phyloP scores from a whole-genome alignment of 53 echinoderm and acorn worm species.

The Echinarachnius parma region DNA sequence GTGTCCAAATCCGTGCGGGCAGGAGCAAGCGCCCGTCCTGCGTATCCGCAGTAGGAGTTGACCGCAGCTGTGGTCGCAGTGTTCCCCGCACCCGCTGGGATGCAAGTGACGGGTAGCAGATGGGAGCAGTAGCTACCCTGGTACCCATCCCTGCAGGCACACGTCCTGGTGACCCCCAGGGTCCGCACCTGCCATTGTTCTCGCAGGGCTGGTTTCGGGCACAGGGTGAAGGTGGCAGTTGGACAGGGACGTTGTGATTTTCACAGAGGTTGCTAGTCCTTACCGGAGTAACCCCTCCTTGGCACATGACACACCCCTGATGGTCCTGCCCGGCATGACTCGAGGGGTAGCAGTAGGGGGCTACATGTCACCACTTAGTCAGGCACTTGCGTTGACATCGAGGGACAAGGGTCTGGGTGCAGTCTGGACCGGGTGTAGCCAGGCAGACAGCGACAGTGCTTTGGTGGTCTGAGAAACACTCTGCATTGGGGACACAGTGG shows the following conservation, averaged over 20 bases:
- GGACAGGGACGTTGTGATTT: conserved; percentile 10
- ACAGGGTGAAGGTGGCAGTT: conserved; percentile 36
- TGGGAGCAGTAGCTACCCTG: conserved; percentile 40
- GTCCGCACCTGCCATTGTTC: conserved; percentile 51
- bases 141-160: conserved; percentile 52
- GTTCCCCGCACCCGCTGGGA: conserved; percentile 43
- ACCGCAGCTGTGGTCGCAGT: conserved; percentile 52
- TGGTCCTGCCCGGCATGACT: conserved; percentile 16
- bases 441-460: conserved; percentile 27
- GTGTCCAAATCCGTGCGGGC: conserved; percentile 45
- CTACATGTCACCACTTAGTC: conserved; percentile 2
- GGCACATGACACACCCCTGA: conserved; percentile 32
- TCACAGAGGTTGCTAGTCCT: conserved; percentile 59
- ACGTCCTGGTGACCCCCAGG: conserved; percentile 8
- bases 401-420: conserved; percentile 32
- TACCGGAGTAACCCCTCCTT: conserved; percentile 52
- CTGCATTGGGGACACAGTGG: conserved; percentile 36
- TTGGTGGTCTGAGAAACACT: conserved; percentile 3
- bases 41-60: conserved; percentile 34
- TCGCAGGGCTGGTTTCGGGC: conserved; percentile 43
- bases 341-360: conserved; percentile 14
- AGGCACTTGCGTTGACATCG: conserved; percentile 14
- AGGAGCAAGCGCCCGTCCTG: conserved; percentile 21
- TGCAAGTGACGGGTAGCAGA: conserved; percentile 46
- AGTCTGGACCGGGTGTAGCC: conserved; percentile 31